phyloP scores from a whole-genome alignment of 2,113 vertebrate genomes.

The Micronycteris hirsuta region DNA sequence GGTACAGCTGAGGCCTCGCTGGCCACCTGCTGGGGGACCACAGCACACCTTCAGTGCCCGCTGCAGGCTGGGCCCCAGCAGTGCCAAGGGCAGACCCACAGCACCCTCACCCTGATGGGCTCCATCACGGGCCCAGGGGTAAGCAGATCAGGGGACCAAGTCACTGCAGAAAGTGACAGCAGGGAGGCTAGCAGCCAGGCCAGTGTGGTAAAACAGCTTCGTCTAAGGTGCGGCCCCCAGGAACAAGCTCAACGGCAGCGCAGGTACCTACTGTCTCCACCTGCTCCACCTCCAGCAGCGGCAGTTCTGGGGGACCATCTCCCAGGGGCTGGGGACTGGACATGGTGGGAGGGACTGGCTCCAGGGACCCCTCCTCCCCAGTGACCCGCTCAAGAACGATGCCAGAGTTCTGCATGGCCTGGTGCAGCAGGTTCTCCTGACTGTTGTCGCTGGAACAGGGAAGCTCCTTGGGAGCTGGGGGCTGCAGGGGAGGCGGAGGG shows the following conservation, averaged over 20 bases:
- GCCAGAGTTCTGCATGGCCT: constrained; percentile 95
- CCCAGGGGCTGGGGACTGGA: constrained; percentile 53
- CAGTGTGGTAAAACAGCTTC: background rate
- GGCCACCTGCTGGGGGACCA: constrained; percentile 57
- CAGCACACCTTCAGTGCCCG: background rate
- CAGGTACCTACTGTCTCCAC: constrained; percentile 78
- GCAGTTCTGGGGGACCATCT: constrained; percentile 74
- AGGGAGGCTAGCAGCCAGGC: background rate
- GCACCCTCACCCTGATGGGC: background rate
- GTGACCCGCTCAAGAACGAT: constrained; percentile 85
- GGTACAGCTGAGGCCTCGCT: background rate
- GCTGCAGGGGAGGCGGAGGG: constrained; percentile 8
- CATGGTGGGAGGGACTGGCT: constrained; percentile 55
- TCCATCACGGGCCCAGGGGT: background rate
- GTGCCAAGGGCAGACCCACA: background rate
- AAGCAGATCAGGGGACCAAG: background rate
- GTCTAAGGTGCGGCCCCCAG: background rate
- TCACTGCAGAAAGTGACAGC: background rate
- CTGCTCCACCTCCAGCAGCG: constrained; percentile 83
- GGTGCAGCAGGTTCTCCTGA: constrained; percentile 91
- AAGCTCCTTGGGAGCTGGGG: constrained; percentile 65
- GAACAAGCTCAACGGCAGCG: background rate
- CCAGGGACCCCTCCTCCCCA: constrained; percentile 78
- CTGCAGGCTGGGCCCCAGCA: background rate
- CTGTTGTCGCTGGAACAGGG: constrained; percentile 69